phyloP scores from a whole-genome alignment of 92 coral and sea anemone genomes.

The Bergia sp. region DNA sequence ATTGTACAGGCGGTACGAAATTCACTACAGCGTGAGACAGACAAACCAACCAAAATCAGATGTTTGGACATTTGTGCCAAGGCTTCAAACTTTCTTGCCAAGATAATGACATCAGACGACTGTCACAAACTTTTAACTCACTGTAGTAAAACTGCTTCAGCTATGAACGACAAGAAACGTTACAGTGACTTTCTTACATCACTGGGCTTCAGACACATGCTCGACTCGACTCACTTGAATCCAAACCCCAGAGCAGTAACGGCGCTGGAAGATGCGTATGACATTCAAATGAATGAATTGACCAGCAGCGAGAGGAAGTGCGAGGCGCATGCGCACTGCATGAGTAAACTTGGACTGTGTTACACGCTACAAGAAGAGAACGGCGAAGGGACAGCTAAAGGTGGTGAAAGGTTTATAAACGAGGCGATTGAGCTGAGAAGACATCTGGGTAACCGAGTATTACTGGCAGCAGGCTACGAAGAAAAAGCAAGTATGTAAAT shows the following conservation, averaged over 20 bases:
- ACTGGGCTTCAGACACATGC: conserved; percentile 56
- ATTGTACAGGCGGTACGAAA: conserved; percentile 45
- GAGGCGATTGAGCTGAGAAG: conserved; percentile 45
- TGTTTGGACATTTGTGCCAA: conserved; percentile 57
- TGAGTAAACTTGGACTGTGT: conserved; percentile 61
- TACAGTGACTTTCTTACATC: conserved; percentile 57
- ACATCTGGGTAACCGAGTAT: conserved; percentile 41
- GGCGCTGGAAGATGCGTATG: conserved; percentile 34
- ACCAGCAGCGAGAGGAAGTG: conserved; percentile 4
- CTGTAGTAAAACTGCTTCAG: conserved; percentile 31
- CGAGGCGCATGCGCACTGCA: conserved; percentile 57
- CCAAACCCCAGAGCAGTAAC: conserved; percentile 48
- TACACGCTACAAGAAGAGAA: conserved; percentile 20
- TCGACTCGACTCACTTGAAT: conserved; percentile 39
- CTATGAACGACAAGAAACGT: conserved; percentile 44
- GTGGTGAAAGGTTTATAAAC: conserved; percentile 38
- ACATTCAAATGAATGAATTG: conserved; percentile 30
- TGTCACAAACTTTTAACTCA: conserved; percentile 44
- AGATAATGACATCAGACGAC: conserved; percentile 47
- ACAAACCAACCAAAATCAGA: conserved; percentile 26
- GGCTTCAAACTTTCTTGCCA: conserved; percentile 52
- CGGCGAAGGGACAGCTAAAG: neutral
- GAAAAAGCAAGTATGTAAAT: conserved; percentile 58
- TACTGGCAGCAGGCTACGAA: conserved; percentile 51
- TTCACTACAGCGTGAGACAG: conserved; percentile 25